Conservation (phyloP, 2,888 invertebrate genomes). For the Drosophila emarginata region DNA sequence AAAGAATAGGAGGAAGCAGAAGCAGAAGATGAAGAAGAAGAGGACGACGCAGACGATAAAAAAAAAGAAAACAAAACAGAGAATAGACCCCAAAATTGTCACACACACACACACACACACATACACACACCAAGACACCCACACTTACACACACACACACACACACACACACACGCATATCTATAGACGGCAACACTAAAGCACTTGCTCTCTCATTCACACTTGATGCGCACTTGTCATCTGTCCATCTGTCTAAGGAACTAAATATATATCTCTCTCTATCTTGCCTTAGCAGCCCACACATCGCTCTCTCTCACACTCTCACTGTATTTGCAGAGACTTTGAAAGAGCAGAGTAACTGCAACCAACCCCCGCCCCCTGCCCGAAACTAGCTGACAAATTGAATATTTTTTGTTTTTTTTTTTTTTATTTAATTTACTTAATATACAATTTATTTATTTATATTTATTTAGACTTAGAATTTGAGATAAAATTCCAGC, state of each 20-base stretch:
- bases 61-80: slow-evolving; percentile 27
- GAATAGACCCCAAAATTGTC: slow-evolving; percentile 68
- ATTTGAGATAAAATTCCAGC: slow-evolving; percentile 60
- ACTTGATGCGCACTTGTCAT: slow-evolving; percentile 25
- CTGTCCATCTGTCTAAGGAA: slow-evolving; percentile 25
- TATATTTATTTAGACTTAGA: slow-evolving; percentile 77
- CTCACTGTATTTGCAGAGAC: background rate
- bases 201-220: slow-evolving; percentile 24
- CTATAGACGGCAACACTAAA: slow-evolving; percentile 13
- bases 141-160: slow-evolving; percentile 18
- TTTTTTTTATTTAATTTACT: slow-evolving; percentile 65
- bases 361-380: background rate
- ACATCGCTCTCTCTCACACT: slow-evolving; percentile 26
- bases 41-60: background rate
- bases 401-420: slow-evolving; percentile 75
- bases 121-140: slow-evolving; percentile 10
- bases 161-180: slow-evolving; percentile 11
- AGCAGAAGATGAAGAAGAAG: background rate
- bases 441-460: slow-evolving; percentile 78
- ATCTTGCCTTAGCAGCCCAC: slow-evolving; percentile 46
- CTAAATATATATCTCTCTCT: slow-evolving; percentile 62
- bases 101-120: slow-evolving; percentile 38
- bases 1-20: no score
- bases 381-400: slow-evolving; percentile 54
- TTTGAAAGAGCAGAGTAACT: slow-evolving; percentile 12